These are phyloP conservation scores for Serrognathus titanus DNA, from an alignment of 2,888 invertebrate genomes.

Conservation along the genomic window DNA sequence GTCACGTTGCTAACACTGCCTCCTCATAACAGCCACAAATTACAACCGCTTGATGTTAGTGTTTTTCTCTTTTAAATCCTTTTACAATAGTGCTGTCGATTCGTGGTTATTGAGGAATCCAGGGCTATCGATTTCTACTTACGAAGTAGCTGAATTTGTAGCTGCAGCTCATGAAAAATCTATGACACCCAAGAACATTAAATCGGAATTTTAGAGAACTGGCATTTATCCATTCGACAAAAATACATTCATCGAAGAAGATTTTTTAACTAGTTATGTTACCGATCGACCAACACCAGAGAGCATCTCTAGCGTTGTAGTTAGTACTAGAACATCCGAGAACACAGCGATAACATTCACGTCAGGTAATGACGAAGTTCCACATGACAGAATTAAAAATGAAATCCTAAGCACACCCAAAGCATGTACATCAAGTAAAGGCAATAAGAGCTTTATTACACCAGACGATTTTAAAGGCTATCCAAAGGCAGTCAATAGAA, in stretches of 20 bases:
- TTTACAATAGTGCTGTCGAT: not conserved
- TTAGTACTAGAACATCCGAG: no score
- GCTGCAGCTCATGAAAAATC: not conserved
- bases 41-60: not conserved
- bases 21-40: not conserved
- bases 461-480: not conserved
- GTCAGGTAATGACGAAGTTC: not conserved
- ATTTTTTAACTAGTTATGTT: not conserved
- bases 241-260: not conserved
- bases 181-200: slow-evolving; percentile 1
- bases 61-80: not conserved
- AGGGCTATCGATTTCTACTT: not conserved
- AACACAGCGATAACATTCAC: not conserved
- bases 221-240: not conserved
- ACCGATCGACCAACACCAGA: not conserved
- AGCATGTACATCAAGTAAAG: not conserved
- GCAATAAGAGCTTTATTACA: not conserved
- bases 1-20: not conserved
- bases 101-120: not conserved
- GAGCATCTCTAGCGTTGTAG: no score
- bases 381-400: no score
- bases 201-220: not conserved
- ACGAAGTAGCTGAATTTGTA: not conserved
- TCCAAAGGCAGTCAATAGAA: not conserved
- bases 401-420: not conserved